Conservation (phyloP, 2,113 vertebrate species). For the Sminthopsis crassicaudata region DNA sequence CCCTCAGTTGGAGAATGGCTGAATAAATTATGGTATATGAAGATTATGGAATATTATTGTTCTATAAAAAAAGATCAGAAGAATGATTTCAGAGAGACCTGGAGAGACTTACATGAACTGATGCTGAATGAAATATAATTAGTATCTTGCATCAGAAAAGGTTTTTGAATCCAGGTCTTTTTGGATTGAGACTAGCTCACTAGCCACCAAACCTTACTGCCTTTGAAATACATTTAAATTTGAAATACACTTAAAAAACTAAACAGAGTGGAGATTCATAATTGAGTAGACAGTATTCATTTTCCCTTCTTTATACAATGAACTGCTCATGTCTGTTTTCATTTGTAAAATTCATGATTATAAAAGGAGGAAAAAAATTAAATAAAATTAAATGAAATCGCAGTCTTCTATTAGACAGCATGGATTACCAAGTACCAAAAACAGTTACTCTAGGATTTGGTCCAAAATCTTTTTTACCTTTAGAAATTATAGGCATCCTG, state of each 20-base stretch:
- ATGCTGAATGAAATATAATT: neutral
- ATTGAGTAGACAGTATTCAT: neutral
- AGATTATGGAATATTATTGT: no score
- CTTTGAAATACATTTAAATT: neutral
- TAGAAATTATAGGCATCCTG: constrained; percentile 44
- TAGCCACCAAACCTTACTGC: neutral
- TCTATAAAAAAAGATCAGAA: no score
- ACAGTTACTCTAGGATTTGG: neutral
- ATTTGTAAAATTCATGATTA: neutral
- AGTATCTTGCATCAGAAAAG: neutral
- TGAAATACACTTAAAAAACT: neutral
- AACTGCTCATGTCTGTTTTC: neutral
- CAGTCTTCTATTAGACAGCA: neutral
- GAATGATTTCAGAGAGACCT: no score
- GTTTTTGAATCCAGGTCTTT: neutral
- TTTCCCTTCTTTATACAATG: neutral
- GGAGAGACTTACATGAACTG: no score
- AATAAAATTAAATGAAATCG: no score
- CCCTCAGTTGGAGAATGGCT: no score
- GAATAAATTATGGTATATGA: no score
- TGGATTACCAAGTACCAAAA: constrained; percentile 3
- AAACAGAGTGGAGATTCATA: neutral
- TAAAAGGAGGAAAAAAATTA: neutral
- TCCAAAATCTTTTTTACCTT: constrained; percentile 2
- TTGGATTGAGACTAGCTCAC: neutral